Conservation (phyloP, 2,113 vertebrate species). For the Petrocephalus microphthalmus region DNA sequence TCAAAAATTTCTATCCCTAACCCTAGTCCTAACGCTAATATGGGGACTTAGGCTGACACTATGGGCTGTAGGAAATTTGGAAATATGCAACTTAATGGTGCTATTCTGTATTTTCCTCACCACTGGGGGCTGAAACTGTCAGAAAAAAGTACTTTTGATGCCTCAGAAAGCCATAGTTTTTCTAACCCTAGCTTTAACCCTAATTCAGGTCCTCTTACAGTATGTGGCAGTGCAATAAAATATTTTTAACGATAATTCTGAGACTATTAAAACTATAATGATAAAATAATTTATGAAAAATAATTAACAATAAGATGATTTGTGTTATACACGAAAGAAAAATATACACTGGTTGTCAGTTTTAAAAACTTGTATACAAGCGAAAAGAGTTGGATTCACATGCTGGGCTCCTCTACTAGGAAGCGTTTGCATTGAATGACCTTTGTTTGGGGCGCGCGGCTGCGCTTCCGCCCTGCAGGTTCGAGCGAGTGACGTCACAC, state of each 20-base stretch:
- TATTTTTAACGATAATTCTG: neutral
- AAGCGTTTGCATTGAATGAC: neutral
- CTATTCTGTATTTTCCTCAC: too few species aligned
- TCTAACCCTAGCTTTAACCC: too few species aligned
- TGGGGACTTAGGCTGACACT: too few species aligned
- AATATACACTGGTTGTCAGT: neutral
- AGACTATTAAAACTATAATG: neutral
- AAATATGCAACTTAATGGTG: too few species aligned
- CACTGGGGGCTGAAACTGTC: too few species aligned
- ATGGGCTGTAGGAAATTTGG: too few species aligned
- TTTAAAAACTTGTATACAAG: neutral
- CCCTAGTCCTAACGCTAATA: too few species aligned
- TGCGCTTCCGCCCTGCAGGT: conserved; percentile 21
- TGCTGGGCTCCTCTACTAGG: neutral
- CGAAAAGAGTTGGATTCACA: neutral
- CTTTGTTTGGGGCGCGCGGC: neutral
- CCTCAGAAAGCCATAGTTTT: too few species aligned
- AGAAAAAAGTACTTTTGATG: too few species aligned
- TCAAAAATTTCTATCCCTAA: too few species aligned
- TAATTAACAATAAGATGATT: neutral
- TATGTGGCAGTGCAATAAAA: neutral
- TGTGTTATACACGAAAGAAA: neutral
- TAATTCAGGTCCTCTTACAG: too few species aligned
- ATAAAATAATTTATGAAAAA: neutral
- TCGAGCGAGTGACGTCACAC: neutral